A percentile compares a stretch with the other conserved stretches of the same genome.
phyloP scores from a whole-genome alignment of 1,140 invertebrate genomes.

The Magallana angulata region DNA sequence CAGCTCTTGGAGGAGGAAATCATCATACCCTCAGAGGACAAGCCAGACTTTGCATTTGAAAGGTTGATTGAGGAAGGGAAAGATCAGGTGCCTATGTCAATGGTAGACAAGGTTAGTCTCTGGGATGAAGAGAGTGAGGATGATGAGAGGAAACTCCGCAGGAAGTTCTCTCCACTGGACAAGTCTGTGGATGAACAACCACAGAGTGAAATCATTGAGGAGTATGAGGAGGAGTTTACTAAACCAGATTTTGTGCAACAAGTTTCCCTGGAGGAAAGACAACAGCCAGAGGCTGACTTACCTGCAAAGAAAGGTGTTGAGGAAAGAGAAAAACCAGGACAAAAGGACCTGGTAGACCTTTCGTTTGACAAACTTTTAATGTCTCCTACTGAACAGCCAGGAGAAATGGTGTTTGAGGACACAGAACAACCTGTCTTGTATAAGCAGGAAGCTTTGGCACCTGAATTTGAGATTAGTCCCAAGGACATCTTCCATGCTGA shows the following conservation, averaged over 20 bases:
- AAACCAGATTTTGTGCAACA: conserved; percentile 26
- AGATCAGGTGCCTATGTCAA: conserved; percentile 29
- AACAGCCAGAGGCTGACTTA: conserved; percentile 14
- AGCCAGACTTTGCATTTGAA: conserved; percentile 38
- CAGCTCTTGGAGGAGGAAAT: conserved; percentile 2
- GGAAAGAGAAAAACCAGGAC: not conserved
- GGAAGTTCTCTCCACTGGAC: not conserved
- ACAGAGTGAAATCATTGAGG: conserved; percentile 57
- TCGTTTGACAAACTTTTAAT: conserved; percentile 23
- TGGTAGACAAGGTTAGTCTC: conserved; percentile 49
- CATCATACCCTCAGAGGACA: conserved; percentile 11
- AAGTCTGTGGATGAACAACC: conserved; percentile 42
- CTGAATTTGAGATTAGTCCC: not conserved
- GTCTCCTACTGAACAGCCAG: not conserved
- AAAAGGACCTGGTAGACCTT: not conserved
- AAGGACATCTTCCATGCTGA: conserved; percentile 19
- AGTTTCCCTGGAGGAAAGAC: conserved; percentile 41
- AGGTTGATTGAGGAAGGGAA: conserved; percentile 56
- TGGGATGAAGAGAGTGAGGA: conserved; percentile 37
- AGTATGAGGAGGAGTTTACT: not conserved
- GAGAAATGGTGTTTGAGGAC: conserved; percentile 22
- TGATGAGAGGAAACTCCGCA: conserved; percentile 48
- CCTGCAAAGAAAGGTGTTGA: not conserved
- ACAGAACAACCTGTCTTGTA: conserved; percentile 6
- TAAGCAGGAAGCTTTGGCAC: not conserved